A percentile compares a stretch with the other conserved stretches of the same genome.
phyloP scores from a whole-genome alignment of 1,140 invertebrate genomes.

The Tetramorium simillimum region DNA sequence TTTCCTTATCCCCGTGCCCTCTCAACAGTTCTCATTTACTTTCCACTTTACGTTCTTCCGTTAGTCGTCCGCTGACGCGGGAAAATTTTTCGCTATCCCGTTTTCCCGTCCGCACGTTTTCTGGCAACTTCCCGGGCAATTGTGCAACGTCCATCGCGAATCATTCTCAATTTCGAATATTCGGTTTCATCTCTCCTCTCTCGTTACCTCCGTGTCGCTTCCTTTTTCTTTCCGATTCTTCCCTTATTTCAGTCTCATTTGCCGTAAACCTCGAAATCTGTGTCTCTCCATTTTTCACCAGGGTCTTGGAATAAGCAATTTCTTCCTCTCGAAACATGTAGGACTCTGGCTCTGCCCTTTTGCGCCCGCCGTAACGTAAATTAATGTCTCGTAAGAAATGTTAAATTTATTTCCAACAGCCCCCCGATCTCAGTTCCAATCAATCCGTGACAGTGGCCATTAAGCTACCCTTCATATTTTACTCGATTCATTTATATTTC shows the following conservation, averaged over 20 bases:
- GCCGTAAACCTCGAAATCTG: background rate
- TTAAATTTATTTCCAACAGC: background rate
- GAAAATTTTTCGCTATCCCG: background rate
- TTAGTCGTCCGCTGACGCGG: background rate
- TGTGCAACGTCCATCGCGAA: background rate
- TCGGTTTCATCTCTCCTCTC: background rate
- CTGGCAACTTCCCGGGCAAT: background rate
- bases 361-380: background rate
- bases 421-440: background rate
- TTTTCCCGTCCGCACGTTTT: background rate
- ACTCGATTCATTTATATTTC: constrained; percentile 17
- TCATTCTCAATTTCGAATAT: background rate
- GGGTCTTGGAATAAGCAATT: background rate
- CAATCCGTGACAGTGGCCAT: background rate
- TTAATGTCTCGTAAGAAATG: background rate
- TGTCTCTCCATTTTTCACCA: background rate
- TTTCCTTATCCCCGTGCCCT: background rate
- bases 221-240: background rate
- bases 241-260: background rate
- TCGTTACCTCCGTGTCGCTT: no score
- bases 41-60: background rate
- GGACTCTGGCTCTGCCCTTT: background rate
- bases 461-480: constrained; percentile 11
- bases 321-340: background rate
- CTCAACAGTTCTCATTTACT: constrained; percentile 22